phyloP scores from a whole-genome alignment of 2,797 vertebrate genomes.

The Liparis tanakae region DNA sequence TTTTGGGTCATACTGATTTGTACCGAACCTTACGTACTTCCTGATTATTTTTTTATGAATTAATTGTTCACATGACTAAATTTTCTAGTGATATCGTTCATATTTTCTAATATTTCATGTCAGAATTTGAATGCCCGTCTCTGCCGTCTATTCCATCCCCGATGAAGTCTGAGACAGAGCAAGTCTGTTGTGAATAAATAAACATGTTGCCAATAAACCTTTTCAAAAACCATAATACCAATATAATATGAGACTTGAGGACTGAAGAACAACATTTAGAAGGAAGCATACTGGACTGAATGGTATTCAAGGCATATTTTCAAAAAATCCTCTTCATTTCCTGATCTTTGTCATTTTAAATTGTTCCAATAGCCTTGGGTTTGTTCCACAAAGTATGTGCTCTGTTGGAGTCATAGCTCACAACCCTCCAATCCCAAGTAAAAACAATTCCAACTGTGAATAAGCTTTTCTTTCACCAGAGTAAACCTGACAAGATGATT shows the following conservation, averaged over 20 bases:
- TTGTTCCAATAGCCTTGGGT: slow-evolving; percentile 39
- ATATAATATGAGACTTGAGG: slow-evolving; percentile 16
- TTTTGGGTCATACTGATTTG: neutral
- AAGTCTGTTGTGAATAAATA: slow-evolving; percentile 11
- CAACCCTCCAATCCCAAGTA: slow-evolving; percentile 15
- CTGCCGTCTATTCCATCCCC: neutral
- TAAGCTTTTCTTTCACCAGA: slow-evolving; percentile 16
- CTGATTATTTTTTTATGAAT: neutral
- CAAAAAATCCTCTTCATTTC: slow-evolving; percentile 14
- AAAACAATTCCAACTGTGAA: slow-evolving; percentile 15
- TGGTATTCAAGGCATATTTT: slow-evolving; percentile 9
- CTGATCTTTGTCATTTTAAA: slow-evolving; percentile 39
- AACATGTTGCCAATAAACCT: neutral
- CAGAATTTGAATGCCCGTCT: neutral
- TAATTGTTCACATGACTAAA: neutral
- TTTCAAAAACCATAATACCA: neutral
- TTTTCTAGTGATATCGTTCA: neutral
- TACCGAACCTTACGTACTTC: neutral
- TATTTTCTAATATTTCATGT: neutral
- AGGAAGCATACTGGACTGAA: neutral
- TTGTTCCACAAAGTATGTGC: slow-evolving; percentile 4
- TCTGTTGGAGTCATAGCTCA: slow-evolving; percentile 9
- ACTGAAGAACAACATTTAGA: slow-evolving; percentile 1
- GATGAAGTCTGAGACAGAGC: neutral
- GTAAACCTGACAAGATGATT: slow-evolving; percentile 29